Base-by-base conservation (phyloP, 2,888 invertebrate genomes). In the Orthosia gothica region DNA sequence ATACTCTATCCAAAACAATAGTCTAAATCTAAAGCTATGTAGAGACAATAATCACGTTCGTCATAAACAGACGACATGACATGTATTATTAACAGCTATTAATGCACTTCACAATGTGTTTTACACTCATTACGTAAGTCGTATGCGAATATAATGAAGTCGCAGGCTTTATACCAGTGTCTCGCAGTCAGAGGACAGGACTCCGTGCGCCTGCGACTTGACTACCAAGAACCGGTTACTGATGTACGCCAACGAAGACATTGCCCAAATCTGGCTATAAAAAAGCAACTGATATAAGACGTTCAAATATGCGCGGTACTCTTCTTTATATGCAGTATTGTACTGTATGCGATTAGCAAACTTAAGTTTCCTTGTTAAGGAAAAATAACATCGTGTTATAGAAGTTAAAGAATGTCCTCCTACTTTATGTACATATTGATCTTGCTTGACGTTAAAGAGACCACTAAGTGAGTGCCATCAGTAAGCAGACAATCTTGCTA, bases 71-170 rank as follows among this genome's bases (percentile, higher is more conserved):
- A n/a, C 49, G 55, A 40, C 70, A 70, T 62, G 54, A 7, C 54
- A 55, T 67, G 64, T 75, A 79, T 76, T 70, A 82, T 86, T 82
- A 84, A 70, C 78, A 70, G 65, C 67, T 71, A 86, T 80, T 78
- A 83, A 70, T 77, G 63, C 74, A 79, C 50, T 74, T 50, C 67
- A 79, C 71, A 79, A 62, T 73, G 76, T 82, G 62, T 72, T 85
- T 63, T 26, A 71, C 65, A 82, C 58, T 74, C 63, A 74, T 77
- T 80, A 76, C 62, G 20, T 40, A 68, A 49, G 16, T 68, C 54
- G 50, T 32, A 55, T 23, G 58, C 23, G 16, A 68, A 70, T 74
- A 45, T 74, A 61, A 65, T 70, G 18, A 32, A 12, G 18, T 59
- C 55, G 16, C 65, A 54, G 65, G 13, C 26, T 55, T 61, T 52